Percentiles rank a stretch among this genome's conserved stretches.
Conservation (phyloP, 2,888 invertebrate species). For the Euproctis similis region DNA sequence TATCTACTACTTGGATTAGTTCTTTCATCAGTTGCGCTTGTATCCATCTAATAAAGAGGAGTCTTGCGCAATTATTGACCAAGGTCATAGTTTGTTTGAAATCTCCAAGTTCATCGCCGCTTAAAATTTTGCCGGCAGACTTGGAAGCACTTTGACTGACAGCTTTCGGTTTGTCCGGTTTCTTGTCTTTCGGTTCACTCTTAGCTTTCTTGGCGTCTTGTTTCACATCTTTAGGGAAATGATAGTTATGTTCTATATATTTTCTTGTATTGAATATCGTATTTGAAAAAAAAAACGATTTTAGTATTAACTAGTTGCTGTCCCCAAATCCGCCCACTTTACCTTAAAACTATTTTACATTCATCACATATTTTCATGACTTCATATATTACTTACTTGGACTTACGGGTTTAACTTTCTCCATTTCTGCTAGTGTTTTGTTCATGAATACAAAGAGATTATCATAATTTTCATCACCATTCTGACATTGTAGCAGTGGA, state of each 20-base stretch:
- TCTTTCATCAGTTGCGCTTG: conserved; percentile 48
- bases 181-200: conserved; percentile 17
- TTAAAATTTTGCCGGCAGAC: neutral
- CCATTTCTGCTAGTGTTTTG: conserved; percentile 9
- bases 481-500: conserved; percentile 45
- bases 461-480: conserved; percentile 31
- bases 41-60: conserved; percentile 49
- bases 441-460: conserved; percentile 50
- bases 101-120: conserved; percentile 31
- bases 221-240: too few species aligned
- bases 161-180: conserved; percentile 2
- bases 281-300: too few species aligned
- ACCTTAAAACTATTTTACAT: too few species aligned
- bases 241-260: too few species aligned
- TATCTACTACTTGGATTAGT: conserved; percentile 38
- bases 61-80: conserved; percentile 46
- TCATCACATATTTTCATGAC: neutral
- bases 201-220: conserved; percentile 10
- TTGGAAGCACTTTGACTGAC: neutral
- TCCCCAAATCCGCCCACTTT: too few species aligned
- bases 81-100: conserved; percentile 44
- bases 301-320: too few species aligned
- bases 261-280: too few species aligned
- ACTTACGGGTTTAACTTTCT: neutral
- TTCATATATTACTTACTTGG: conserved; percentile 3